Evolutionary conservation across 2,888 invertebrate species (phyloP).

Genomic region (Leucozona laternaria): DNA sequence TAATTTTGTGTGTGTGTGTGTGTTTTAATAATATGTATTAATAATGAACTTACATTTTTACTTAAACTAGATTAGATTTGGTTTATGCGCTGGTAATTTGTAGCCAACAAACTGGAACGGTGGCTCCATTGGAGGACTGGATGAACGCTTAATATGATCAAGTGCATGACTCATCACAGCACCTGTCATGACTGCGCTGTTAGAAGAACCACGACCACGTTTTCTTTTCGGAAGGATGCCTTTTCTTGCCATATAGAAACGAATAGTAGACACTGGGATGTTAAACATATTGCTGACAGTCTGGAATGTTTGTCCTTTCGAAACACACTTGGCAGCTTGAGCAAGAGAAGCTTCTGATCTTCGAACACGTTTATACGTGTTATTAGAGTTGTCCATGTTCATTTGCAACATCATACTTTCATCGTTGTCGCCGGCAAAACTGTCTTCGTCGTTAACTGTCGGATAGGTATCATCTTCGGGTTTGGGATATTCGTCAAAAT

Average conservation of each 20-base stretch:
- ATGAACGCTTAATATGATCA: constrained; percentile 81
- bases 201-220: constrained; percentile 88
- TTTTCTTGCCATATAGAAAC: constrained; percentile 94
- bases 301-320: constrained; percentile 94
- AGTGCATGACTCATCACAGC: constrained; percentile 78
- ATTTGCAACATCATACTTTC: constrained; percentile 76
- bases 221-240: constrained; percentile 92
- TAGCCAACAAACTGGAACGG: constrained; percentile 91
- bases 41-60: constrained; percentile 43
- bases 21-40: constrained; percentile 1
- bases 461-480: constrained; percentile 78
- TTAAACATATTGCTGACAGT: constrained; percentile 94
- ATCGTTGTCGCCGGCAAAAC: constrained; percentile 79
- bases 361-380: constrained; percentile 85
- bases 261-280: constrained; percentile 94
- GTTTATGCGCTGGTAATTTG: constrained; percentile 86
- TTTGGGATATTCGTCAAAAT: constrained; percentile 79
- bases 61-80: constrained; percentile 77
- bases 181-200: constrained; percentile 69
- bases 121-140: constrained; percentile 88
- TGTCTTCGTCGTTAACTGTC: constrained; percentile 81
- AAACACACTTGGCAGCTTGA: constrained; percentile 93
- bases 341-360: constrained; percentile 90
- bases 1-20: background rate
- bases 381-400: constrained; percentile 77